Base-by-base conservation (phyloP, 2,888 invertebrate genomes). In the Drosophila stalkeri region DNA sequence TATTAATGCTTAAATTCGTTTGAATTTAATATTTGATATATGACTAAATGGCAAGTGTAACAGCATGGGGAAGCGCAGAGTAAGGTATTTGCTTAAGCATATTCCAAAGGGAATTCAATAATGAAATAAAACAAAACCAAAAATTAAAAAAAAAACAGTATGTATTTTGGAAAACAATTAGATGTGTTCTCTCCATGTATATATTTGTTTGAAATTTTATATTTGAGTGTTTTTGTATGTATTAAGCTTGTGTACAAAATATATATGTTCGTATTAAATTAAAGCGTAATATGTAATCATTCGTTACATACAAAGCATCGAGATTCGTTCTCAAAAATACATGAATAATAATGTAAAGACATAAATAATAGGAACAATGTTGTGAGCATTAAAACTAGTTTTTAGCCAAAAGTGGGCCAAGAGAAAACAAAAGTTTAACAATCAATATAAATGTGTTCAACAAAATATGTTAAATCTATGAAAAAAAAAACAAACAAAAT, bases 1-100 rank as follows among this genome's bases (percentile, higher is more conserved):
- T 86, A 71, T 88, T 81, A 72, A 77, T 82, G 83, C 80, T 84
- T 86, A 86, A 86, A 86, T 86, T 86, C 86, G 89, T 77, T 82
- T 76, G 85, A 86, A 88, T 86, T 89, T 84, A 89, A 86, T 80
- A 61, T 75, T 79, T 86, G 86, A 86, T 86, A 86, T 82, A 74
- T 41, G 75, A 75, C 64, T 77, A 82, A 86, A 59, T 82, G 82
- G 66, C 67, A 82, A 75, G 61, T 77, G 65, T 75, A 80, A 72
- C 64, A 83, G 83, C 79, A 78, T 59, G 51, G 81, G 74, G 74
- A 83, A 86, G 84, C 83, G 86, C 79, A 69, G 66, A 56, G 66
- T 83, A 61, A 77, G 27, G 67, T 64, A n/a, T 70, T 51, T 63
- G 71, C 52, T 71, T 56, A 71, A 64, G 76, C 68, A 63, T 60